Conservation (phyloP, 2,888 invertebrate species). For the Eupithecia subfuscata region DNA sequence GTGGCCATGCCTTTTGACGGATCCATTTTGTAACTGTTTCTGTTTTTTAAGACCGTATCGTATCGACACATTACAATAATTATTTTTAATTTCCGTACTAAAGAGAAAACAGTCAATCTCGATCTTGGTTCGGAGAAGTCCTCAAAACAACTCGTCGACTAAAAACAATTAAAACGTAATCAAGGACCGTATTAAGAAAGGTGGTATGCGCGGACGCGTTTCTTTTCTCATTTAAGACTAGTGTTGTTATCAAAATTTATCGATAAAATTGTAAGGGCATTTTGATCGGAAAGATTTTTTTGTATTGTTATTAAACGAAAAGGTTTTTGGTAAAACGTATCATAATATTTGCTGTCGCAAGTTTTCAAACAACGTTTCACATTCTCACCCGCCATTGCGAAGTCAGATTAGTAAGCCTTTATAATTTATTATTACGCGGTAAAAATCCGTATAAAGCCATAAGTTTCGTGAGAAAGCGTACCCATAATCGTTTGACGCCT, state of each 20-base stretch:
- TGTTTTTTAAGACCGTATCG: not conserved
- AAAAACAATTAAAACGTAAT: constrained; percentile 83
- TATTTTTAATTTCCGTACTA: constrained; percentile 19
- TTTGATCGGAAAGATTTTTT: not conserved
- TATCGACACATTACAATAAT: constrained; percentile 17
- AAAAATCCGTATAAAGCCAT: constrained; percentile 22
- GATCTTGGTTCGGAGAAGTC: constrained; percentile 65
- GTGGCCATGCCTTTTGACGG: not conserved
- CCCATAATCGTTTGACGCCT: constrained; percentile 56
- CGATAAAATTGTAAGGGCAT: constrained; percentile 13
- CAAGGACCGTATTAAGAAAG: constrained; percentile 77
- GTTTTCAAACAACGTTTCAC: constrained; percentile 2
- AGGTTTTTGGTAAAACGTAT: not conserved
- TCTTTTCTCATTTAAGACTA: constrained; percentile 54
- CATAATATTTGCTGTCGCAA: constrained; percentile 3
- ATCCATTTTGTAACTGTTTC: not conserved
- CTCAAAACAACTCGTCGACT: constrained; percentile 68
- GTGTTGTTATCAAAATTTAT: constrained; percentile 51
- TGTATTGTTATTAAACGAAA: not conserved
- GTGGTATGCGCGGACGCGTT: constrained; percentile 52
- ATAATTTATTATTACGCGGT: constrained; percentile 13
- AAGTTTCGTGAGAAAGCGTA: constrained; percentile 43
- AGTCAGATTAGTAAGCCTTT: constrained; percentile 5
- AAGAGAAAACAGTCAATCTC: constrained; percentile 32
- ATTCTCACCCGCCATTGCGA: not conserved